Evolutionary conservation across 1,140 invertebrate genomes (phyloP).

Genomic region (Papilio dardanus): DNA sequence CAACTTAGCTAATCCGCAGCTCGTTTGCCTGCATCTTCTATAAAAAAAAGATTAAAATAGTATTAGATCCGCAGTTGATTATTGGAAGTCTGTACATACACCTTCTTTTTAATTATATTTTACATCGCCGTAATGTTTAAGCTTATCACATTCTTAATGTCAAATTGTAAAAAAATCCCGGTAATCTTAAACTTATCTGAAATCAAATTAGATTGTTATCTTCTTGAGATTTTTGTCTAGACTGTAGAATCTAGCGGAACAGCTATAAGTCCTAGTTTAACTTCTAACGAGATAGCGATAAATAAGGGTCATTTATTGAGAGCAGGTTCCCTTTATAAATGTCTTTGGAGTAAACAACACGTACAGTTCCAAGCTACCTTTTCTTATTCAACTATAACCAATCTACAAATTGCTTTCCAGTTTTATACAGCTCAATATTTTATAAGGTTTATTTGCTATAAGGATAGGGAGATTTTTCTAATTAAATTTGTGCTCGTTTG

Average conservation of each 20-base stretch:
- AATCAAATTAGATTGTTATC: not conserved
- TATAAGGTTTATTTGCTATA: conserved; percentile 29
- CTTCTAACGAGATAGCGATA: conserved; percentile 44
- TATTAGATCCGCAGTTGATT: conserved; percentile 47
- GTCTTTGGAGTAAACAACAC: conserved; percentile 48
- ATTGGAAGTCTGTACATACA: conserved; percentile 59
- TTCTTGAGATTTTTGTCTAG: no score
- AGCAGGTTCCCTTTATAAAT: conserved; percentile 51
- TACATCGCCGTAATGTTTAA: no score
- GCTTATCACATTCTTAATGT: no score
- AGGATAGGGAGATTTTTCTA: conserved; percentile 39
- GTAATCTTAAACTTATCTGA: no score
- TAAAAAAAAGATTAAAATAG: conserved; percentile 68
- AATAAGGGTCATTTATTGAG: conserved; percentile 54
- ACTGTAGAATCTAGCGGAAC: no score
- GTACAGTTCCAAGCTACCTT: conserved; percentile 54
- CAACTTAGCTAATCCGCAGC: no score
- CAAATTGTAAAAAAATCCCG: no score
- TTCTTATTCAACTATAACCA: conserved; percentile 45
- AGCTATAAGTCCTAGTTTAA: conserved; percentile 40
- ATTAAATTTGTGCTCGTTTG: conserved; percentile 42
- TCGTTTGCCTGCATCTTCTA: no score
- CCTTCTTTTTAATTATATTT: not conserved
- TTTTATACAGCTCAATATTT: conserved; percentile 28
- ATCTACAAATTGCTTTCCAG: conserved; percentile 48